A percentile compares a stretch with the other conserved stretches of the same genome.
Conservation (phyloP, 1,140 invertebrate genomes). For the Aleiodes sp. region DNA sequence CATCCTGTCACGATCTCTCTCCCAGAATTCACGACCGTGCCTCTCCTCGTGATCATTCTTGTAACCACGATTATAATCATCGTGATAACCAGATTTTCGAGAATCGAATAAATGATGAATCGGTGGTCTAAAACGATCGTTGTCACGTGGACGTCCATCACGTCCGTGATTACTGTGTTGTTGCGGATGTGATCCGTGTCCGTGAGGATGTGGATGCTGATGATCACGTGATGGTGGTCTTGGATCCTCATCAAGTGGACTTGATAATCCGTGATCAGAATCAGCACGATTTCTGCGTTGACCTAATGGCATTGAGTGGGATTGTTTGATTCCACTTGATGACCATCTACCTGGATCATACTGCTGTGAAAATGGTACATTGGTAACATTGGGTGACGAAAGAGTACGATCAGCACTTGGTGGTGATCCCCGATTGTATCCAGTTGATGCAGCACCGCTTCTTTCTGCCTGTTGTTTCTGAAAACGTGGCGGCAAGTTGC, state of each 20-base stretch:
- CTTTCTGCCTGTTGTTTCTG: slow-evolving; percentile 75
- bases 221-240: slow-evolving; percentile 54
- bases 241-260: slow-evolving; percentile 57
- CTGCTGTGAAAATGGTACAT: slow-evolving; percentile 63
- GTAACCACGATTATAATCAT: slow-evolving; percentile 56
- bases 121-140: slow-evolving; percentile 37
- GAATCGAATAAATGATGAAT: slow-evolving; percentile 54
- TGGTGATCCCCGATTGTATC: slow-evolving; percentile 54
- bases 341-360: slow-evolving; percentile 65
- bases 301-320: slow-evolving; percentile 47
- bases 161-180: slow-evolving; percentile 27
- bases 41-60: slow-evolving; percentile 59
- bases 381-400: slow-evolving; percentile 39
- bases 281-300: slow-evolving; percentile 56
- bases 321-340: slow-evolving; percentile 48
- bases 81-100: slow-evolving; percentile 57
- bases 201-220: no score
- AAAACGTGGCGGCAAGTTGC: slow-evolving; percentile 86
- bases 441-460: slow-evolving; percentile 55
- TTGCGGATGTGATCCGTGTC: slow-evolving; percentile 11
- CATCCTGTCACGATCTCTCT: slow-evolving; percentile 56
- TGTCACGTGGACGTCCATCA: no score
- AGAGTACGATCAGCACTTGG: slow-evolving; percentile 55
- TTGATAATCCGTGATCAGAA: slow-evolving; percentile 50
- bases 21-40: slow-evolving; percentile 58